Evolutionary conservation across 2,113 vertebrate species (phyloP).

Genomic region (Procavia capensis): DNA sequence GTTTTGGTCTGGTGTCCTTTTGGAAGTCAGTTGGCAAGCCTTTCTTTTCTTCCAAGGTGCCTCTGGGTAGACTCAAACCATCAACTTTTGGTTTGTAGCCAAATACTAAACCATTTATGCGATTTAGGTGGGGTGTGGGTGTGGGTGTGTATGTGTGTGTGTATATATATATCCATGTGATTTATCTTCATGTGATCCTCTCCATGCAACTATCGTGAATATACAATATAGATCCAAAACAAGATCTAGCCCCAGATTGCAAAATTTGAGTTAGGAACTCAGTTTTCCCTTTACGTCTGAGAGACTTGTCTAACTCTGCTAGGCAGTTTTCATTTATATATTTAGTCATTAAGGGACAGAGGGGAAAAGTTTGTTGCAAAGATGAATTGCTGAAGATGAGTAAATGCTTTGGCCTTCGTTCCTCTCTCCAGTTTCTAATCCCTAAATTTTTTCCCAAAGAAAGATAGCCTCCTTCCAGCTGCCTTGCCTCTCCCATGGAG

Average conservation of each 20-base stretch:
- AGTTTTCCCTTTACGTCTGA: not conserved
- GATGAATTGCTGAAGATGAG: not conserved
- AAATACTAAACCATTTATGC: not conserved
- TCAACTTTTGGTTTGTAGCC: not conserved
- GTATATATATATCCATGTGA: not conserved
- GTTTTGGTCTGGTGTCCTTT: not conserved
- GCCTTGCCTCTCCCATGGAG: not conserved
- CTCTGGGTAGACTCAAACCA: not conserved
- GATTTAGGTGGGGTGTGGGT: not conserved
- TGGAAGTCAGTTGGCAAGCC: not conserved
- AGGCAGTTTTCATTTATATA: not conserved
- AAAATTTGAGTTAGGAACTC: not conserved
- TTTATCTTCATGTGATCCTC: no score
- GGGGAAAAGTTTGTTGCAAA: not conserved
- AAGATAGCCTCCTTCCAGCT: not conserved
- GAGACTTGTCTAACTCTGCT: not conserved
- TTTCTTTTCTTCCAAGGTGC: not conserved
- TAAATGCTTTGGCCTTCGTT: not conserved
- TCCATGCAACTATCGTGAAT: not conserved
- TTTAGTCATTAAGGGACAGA: not conserved
- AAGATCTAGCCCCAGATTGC: constrained; percentile 7
- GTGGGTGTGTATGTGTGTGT: not conserved
- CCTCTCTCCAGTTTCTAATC: constrained; percentile 21
- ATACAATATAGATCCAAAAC: not conserved
- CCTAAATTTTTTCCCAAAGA: constrained; percentile 42